Conservation (phyloP, 2,888 invertebrate genomes). For the Meghimatium bilineatum region DNA sequence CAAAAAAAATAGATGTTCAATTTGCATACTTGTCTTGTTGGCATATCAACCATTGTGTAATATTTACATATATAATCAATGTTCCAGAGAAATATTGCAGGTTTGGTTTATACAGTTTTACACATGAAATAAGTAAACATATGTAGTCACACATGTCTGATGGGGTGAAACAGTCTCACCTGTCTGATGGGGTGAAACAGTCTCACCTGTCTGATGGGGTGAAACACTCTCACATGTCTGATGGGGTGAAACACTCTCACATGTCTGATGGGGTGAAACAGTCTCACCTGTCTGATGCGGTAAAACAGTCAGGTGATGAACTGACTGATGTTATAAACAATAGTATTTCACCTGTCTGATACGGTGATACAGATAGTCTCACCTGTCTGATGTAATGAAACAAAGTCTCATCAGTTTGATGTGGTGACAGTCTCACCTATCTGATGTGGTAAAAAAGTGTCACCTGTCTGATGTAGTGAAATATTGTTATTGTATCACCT, state of each 20-base stretch:
- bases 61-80: neutral
- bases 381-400: neutral
- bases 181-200: neutral
- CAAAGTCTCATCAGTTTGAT: neutral
- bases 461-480: no score
- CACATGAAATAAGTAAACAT: neutral
- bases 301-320: neutral
- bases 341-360: neutral
- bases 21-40: neutral
- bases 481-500: no score
- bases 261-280: neutral
- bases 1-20: neutral
- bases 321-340: neutral
- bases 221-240: neutral
- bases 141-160: neutral
- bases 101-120: neutral
- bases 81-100: neutral
- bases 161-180: neutral
- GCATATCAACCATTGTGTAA: neutral
- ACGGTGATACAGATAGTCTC: neutral
- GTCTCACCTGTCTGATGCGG: neutral
- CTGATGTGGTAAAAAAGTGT: no score
- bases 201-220: neutral
- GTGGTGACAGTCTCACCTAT: no score
- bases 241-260: neutral